Evolutionary conservation across 2,797 vertebrate genomes (phyloP), one percentile per base, ranked within the genome.

Genomic region (Astyanax mexicanus): DNA sequence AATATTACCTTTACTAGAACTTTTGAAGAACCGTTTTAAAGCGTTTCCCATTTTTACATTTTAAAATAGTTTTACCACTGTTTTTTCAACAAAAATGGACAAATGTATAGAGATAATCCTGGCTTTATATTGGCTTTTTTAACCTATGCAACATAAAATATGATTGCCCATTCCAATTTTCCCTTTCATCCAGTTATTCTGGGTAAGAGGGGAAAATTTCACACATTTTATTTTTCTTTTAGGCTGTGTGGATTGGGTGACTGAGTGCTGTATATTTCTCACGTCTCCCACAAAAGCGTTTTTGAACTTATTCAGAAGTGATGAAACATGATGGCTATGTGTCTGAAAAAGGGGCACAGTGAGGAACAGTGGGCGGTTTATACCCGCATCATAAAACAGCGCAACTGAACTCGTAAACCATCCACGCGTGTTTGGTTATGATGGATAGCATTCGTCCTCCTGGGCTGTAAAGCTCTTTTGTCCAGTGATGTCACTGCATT

Each of bases 401-500:
- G 54, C 35, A 66, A 79, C 74, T 70, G 17, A 74, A 68, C 65
- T 80, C 74, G 78, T 84, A 85, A 85, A 87, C 54, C 62, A 25
- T 75, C 69, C 57, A 75, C 27, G 74, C 80, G 70, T 82, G 74
- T 85, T 65, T 74, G 75, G 58, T 78, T 76, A 81, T 90, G 90
- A 91, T 85, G 86, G 81, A 90, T 89, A 60, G 81, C 69, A 51
- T 88, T 86, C 84, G 57, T 79, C 74, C 72, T 72, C 58, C 71
- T 74, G 75, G 84, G 66, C 77, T 84, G 74, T 85, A 85, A 89
- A 87, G 84, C 17, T 78, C 84, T 84, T 70, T 80, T 66, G 80
- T 83, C 81, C 80, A 80, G 64, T 89, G 88, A 90, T 85, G 90
- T 90, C 86, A 86, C 78, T 80, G 61, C 78, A 81, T 86, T 84